Percentiles rank a stretch among this genome's conserved stretches.
These are phyloP conservation scores for Pachyramphus minor DNA, from an alignment of 2,113 vertebrate species.

Conservation along the genomic window DNA sequence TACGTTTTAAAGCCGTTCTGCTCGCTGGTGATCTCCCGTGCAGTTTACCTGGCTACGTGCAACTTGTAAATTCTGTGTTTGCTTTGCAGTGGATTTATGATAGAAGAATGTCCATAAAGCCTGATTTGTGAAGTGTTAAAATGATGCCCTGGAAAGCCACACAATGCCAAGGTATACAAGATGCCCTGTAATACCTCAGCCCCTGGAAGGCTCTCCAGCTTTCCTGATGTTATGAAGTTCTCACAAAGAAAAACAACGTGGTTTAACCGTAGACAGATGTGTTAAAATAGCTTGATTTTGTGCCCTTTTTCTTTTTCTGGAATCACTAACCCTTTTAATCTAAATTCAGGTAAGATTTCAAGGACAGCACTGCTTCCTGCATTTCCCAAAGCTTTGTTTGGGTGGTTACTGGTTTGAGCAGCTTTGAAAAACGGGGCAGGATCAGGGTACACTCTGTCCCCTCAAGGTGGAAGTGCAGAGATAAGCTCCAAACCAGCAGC, in stretches of 20 bases:
- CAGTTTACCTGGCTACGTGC: slow-evolving; percentile 25
- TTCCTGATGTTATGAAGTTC: slow-evolving; percentile 30
- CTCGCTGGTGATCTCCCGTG: background rate
- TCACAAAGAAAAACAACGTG: slow-evolving; percentile 26
- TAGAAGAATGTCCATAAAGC: slow-evolving; percentile 46
- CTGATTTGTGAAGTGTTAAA: slow-evolving; percentile 66
- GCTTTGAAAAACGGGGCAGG: background rate
- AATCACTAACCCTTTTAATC: background rate
- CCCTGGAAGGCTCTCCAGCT: background rate
- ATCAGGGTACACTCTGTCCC: background rate
- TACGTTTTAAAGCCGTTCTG: background rate
- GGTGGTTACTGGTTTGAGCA: background rate
- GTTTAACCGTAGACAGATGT: slow-evolving; percentile 13
- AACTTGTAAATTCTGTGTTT: slow-evolving; percentile 3
- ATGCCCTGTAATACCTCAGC: slow-evolving; percentile 40
- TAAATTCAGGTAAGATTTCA: background rate
- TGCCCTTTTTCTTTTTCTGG: background rate
- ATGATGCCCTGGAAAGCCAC: slow-evolving; percentile 47
- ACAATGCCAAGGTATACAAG: slow-evolving; percentile 54
- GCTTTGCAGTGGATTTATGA: slow-evolving; percentile 20
- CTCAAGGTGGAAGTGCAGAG: background rate
- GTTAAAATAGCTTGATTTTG: background rate
- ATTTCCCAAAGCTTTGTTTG: background rate
- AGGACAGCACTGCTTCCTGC: background rate
- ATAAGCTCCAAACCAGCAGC: background rate